A percentile compares a stretch with the other conserved stretches of the same genome.
phyloP scores from a whole-genome alignment of 2,888 invertebrate species.

The Gnatocerus cornutus region DNA sequence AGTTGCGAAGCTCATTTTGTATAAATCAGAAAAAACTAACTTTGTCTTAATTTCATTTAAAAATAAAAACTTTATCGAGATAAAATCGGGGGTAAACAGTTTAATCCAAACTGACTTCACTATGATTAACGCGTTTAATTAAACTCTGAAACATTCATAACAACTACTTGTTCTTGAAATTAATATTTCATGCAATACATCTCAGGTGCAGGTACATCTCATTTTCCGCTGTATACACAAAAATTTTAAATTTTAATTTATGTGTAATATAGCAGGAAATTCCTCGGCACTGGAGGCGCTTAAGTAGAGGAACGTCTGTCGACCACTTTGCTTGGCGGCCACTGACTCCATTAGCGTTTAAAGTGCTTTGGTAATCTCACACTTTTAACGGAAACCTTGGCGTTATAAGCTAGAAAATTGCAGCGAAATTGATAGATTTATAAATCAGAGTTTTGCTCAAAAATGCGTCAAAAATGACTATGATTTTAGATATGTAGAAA shows the following conservation, averaged over 20 bases:
- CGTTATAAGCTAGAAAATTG: not conserved
- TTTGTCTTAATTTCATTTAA: too few relatives aligned
- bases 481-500: too few relatives aligned
- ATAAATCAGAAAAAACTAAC: too few relatives aligned
- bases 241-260: slow-evolving; percentile 3
- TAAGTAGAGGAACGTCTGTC: slow-evolving; percentile 6
- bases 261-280: too few relatives aligned
- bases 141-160: slow-evolving; percentile 5
- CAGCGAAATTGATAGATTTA: not conserved
- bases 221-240: slow-evolving; percentile 1
- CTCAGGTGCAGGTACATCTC: too few relatives aligned
- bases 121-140: slow-evolving; percentile 19
- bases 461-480: too few relatives aligned
- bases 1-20: not conserved
- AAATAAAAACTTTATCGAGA: not conserved
- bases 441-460: too few relatives aligned
- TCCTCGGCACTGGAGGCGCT: too few relatives aligned
- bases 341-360: slow-evolving; percentile 10
- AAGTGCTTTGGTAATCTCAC: not conserved
- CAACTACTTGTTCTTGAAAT: not conserved
- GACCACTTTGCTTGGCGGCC: slow-evolving; percentile 8
- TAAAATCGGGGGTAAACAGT: not conserved
- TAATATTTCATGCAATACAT: too few relatives aligned
- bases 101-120: not conserved
- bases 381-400: not conserved